Evolutionary conservation across 2,113 vertebrate species (phyloP).

Genomic region (Gopherus flavomarginatus): DNA sequence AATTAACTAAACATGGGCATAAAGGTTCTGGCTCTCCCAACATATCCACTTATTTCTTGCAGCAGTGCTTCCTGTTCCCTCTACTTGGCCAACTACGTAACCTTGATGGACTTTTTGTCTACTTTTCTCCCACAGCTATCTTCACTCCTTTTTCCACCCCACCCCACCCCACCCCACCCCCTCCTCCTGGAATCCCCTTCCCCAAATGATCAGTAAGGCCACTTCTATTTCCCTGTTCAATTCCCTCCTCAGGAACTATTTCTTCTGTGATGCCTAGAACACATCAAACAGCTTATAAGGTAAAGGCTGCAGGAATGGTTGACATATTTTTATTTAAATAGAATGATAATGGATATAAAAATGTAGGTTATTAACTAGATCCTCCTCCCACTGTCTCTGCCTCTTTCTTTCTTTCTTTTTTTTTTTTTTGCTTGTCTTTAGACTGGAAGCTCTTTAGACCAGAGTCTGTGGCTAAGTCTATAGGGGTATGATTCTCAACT

Average conservation of each 20-base stretch:
- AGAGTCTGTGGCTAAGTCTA: background rate
- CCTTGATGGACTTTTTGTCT: background rate
- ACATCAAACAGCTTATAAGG: background rate
- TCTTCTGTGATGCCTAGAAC: background rate
- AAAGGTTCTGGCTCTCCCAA: background rate
- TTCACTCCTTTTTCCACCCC: background rate
- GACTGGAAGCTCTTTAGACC: background rate
- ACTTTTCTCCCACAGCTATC: background rate
- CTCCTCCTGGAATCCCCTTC: background rate
- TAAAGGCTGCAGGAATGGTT: background rate
- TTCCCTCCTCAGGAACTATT: background rate
- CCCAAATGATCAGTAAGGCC: background rate
- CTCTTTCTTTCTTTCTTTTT: no score
- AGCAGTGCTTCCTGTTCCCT: background rate
- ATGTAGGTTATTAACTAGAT: background rate
- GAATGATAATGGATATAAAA: background rate
- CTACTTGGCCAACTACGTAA: background rate
- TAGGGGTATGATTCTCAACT: background rate
- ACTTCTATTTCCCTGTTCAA: background rate
- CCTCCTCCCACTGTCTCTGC: background rate
- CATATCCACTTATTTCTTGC: background rate
- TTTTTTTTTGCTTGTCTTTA: background rate
- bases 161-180: background rate
- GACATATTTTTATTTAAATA: background rate
- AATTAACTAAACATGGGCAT: background rate